Percentiles rank a stretch among this genome's conserved stretches.
phyloP scores from a whole-genome alignment of 1,140 invertebrate genomes.

The Neelides sp. region DNA sequence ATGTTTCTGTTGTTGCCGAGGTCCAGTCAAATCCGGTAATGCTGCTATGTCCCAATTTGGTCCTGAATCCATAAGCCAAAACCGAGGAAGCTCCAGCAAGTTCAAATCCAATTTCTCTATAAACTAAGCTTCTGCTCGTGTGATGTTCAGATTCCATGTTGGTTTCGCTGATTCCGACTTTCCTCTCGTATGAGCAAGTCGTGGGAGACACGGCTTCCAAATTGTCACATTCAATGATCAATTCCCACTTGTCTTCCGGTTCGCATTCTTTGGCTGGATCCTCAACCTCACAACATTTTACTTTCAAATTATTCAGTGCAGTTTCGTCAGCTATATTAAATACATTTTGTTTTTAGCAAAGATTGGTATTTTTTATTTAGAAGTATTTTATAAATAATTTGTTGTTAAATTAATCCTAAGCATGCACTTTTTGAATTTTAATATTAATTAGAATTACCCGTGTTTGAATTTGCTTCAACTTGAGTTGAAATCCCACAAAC shows the following conservation, averaged over 20 bases:
- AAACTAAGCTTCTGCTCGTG: not conserved
- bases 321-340: slow-evolving; percentile 11
- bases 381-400: not conserved
- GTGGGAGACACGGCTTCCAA: slow-evolving; percentile 7
- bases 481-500: slow-evolving; percentile 20
- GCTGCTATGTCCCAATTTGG: not conserved
- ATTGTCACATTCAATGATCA: slow-evolving; percentile 26
- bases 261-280: slow-evolving; percentile 18
- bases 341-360: not conserved
- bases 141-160: not conserved
- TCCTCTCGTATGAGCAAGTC: slow-evolving; percentile 12
- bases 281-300: slow-evolving; percentile 18
- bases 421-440: not conserved
- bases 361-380: not conserved
- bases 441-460: slow-evolving; percentile 1
- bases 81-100: not conserved
- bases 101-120: slow-evolving; percentile 1
- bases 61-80: not conserved
- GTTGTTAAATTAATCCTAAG: not conserved
- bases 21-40: slow-evolving; percentile 8
- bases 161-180: slow-evolving; percentile 9
- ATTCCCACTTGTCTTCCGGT: slow-evolving; percentile 20
- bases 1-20: not conserved
- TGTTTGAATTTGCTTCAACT: not conserved
- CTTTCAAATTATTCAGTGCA: slow-evolving; percentile 12